phyloP scores from a whole-genome alignment of 1,140 invertebrate genomes.

The Hirudo medicinalis region DNA sequence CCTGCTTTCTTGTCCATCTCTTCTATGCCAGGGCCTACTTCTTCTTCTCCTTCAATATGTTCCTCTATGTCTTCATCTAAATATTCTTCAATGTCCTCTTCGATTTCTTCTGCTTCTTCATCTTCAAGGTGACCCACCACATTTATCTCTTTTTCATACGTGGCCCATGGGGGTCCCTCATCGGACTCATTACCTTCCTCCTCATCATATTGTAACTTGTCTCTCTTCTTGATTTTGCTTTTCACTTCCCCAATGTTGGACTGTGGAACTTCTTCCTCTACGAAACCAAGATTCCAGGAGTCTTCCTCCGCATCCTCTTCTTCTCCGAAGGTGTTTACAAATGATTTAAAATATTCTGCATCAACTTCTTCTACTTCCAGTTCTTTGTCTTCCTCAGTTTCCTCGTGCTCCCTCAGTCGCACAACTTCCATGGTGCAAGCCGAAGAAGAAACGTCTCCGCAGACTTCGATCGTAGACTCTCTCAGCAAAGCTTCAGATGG shows the following conservation, averaged over 20 bases:
- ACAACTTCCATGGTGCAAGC: neutral
- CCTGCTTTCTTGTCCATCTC: too few relatives aligned
- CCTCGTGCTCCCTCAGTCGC: neutral
- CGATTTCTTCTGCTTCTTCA: conserved; percentile 1
- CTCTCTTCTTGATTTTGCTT: neutral
- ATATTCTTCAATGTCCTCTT: neutral
- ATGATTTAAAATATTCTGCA: neutral
- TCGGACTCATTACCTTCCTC: neutral
- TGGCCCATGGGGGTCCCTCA: neutral
- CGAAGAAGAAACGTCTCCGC: neutral
- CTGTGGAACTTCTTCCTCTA: neutral
- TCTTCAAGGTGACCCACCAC: neutral
- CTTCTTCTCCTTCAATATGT: too few relatives aligned
- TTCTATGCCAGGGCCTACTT: too few relatives aligned
- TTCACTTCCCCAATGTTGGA: too few relatives aligned
- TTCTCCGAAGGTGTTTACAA: too few relatives aligned
- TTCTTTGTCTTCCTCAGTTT: neutral
- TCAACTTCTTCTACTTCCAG: neutral
- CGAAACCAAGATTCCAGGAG: neutral
- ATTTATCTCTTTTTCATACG: neutral
- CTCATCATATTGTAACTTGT: neutral
- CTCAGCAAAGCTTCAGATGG: neutral
- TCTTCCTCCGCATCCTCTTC: neutral
- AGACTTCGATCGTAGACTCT: neutral
- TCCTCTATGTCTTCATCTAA: too few relatives aligned